Base-by-base conservation (phyloP, 2,888 invertebrate genomes). In the Leucophenga maculata region DNA sequence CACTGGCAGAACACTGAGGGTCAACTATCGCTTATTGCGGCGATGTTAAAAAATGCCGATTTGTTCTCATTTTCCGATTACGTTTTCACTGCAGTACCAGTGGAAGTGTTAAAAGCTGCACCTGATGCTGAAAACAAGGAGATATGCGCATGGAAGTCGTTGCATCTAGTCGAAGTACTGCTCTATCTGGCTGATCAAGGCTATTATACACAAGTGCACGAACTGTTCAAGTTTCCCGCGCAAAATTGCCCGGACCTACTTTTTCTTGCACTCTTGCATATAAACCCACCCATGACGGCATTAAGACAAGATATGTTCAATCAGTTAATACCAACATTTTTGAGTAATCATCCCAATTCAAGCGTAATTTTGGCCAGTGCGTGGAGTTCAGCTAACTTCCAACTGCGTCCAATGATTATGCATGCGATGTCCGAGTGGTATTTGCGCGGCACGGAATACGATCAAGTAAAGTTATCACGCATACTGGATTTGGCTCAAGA, bases 351-450 rank as follows among this genome's bases (percentile, higher is more conserved):
- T 90, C 96, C 97, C 0, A 99, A 99, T 89, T 96, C 98, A 0
- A 97, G 95, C 31, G 95, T 96, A n/a, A 95, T 99, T 74, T 90
- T 99, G 68, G 97, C 98, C 88, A 95, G 97, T 86, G 97, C 97
- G 3, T 99, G 99, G 99, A 96, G 97, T 86, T 92, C 93, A 67
- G 94, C 93, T 83, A 92, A 92, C 77, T 91, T 90, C 18, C 91
- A 91, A 67, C 91, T 95, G 67, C 94, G 95, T 76, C 93, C 94
- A 2, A 93, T 95, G 70, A 94, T 99, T 72, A 97, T 98, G 95
- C 96, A 97, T 83, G 93, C 97, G 1, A 98, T 99, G 98, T 96
- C 97, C 0, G 97, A 98, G 76, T 98, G 98, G 97, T 99, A 98
- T 89, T 91, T 94, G 77, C 91, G 94, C 75, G 97, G 93, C 32